Evolutionary conservation across 1,140 invertebrate genomes (phyloP), one percentile per base, ranked within the genome.

Genomic region (Achroia grisella): DNA sequence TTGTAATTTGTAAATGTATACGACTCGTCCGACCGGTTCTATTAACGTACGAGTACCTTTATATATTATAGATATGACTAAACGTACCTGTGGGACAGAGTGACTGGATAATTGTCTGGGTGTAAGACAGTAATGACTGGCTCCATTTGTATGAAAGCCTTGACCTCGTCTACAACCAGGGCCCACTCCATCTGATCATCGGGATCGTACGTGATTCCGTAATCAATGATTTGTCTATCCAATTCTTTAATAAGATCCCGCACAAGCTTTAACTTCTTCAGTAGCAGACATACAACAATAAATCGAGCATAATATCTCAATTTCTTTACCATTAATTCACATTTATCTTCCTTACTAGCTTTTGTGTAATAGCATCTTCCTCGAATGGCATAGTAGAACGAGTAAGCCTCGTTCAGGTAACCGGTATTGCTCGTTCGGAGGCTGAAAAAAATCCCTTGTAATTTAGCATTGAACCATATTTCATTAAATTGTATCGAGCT

Each of bases 261-360:
- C 32, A 98, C 96, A 53, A 98, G 87, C 86, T 97, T 97, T 91
- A 97, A 96, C 78, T 96, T 96, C 83, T 97, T 97, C 35, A 98
- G 88, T 60, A 98, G 88, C 50, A 99, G 89, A 86, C 96, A 98
- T 10, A 98, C 97, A 14, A 98, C 96, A 65, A 98, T 98, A 80
- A 98, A 99, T 39, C 97, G 89, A 12, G 97, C 97, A 84, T 98
- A 98, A 74, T 98, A 99, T 39, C 97, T 89, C 12, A 99, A 86
- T 84, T 99, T 99, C 84, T 99, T 99, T 34, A 99, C 96, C 95
- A 98, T 98, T 48, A 99, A 84, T 77, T 98, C 97, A 52, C 95
- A 95, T 70, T 94, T 93, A 85, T 98, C 95, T 80, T 98, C 97
- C 79, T 97, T 97, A 42, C 91, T 92, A 0, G 96, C 96, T 68